Evolutionary conservation across 2,888 invertebrate genomes (phyloP).

Genomic region (Agrochola lota): DNA sequence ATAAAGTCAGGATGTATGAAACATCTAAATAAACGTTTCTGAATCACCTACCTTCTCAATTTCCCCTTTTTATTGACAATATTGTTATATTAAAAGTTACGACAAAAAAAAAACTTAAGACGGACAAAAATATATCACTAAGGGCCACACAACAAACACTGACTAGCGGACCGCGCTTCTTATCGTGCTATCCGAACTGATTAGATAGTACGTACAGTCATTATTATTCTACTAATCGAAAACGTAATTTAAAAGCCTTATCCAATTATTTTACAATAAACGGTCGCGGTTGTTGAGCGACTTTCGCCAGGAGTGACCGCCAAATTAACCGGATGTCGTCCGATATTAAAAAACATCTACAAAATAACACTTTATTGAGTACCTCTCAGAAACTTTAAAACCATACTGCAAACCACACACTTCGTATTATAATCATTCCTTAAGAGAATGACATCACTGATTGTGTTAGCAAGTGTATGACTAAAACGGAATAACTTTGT

Average conservation of each 20-base stretch:
- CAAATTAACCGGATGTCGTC: slow-evolving; percentile 30
- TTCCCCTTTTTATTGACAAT: slow-evolving; percentile 56
- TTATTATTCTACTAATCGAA: slow-evolving; percentile 85
- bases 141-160: slow-evolving; percentile 78
- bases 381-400: slow-evolving; percentile 43
- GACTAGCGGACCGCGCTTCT: slow-evolving; percentile 75
- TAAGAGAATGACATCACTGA: slow-evolving; percentile 73
- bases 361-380: slow-evolving; percentile 32
- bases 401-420: slow-evolving; percentile 43
- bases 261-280: slow-evolving; percentile 63
- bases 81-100: slow-evolving; percentile 31
- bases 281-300: slow-evolving; percentile 33
- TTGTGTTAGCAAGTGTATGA: slow-evolving; percentile 69
- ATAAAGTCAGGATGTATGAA: background rate
- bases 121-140: slow-evolving; percentile 66
- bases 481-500: slow-evolving; percentile 61
- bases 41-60: slow-evolving; percentile 61
- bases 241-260: slow-evolving; percentile 74
- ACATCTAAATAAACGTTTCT: slow-evolving; percentile 3
- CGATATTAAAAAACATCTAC: slow-evolving; percentile 35
- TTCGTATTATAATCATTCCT: slow-evolving; percentile 57
- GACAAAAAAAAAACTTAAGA: slow-evolving; percentile 54
- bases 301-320: slow-evolving; percentile 52
- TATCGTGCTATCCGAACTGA: slow-evolving; percentile 84
- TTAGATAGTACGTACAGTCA: slow-evolving; percentile 85